These are phyloP conservation scores for Enteromius fasciolatus DNA, from an alignment of 2,797 vertebrate species.

Conservation along the genomic window DNA sequence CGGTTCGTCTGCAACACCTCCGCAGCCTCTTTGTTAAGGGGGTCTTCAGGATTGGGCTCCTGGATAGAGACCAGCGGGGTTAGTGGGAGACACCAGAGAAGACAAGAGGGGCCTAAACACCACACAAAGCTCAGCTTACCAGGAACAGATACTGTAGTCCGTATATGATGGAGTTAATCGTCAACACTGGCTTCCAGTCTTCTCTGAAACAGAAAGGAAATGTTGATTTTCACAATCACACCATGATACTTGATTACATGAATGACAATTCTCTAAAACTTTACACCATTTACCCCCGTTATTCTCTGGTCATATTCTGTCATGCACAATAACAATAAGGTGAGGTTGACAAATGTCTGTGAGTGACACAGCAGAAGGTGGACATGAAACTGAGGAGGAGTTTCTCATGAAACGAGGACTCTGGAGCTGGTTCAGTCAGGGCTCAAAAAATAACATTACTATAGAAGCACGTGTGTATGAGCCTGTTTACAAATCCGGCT, in stretches of 20 bases:
- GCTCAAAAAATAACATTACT: too few species aligned
- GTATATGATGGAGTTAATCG: constrained; percentile 97
- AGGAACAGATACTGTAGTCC: constrained; percentile 97
- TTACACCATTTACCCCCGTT: neutral
- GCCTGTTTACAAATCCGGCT: too few species aligned
- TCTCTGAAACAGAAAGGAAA: constrained; percentile 77
- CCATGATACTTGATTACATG: too few species aligned
- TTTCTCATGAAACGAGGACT: too few species aligned
- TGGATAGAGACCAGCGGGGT: constrained; percentile 55
- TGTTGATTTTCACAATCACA: neutral
- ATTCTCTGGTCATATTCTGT: neutral
- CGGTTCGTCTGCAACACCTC: constrained; percentile 94
- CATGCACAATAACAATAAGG: too few species aligned
- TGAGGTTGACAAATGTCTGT: too few species aligned
- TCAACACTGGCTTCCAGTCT: constrained; percentile 97
- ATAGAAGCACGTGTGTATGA: too few species aligned
- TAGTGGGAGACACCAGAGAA: neutral
- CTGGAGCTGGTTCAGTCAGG: too few species aligned
- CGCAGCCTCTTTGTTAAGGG: constrained; percentile 92
- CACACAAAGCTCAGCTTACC: constrained; percentile 77
- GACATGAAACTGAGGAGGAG: too few species aligned
- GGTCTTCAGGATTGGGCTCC: constrained; percentile 95
- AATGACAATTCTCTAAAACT: neutral
- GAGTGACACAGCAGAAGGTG: too few species aligned
- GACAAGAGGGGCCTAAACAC: too few species aligned